A percentile compares a stretch with the other conserved stretches of the same genome.
These are phyloP conservation scores for Hydrotaea cyrtoneurina DNA, from an alignment of 2,888 invertebrate genomes.

Conservation along the genomic window DNA sequence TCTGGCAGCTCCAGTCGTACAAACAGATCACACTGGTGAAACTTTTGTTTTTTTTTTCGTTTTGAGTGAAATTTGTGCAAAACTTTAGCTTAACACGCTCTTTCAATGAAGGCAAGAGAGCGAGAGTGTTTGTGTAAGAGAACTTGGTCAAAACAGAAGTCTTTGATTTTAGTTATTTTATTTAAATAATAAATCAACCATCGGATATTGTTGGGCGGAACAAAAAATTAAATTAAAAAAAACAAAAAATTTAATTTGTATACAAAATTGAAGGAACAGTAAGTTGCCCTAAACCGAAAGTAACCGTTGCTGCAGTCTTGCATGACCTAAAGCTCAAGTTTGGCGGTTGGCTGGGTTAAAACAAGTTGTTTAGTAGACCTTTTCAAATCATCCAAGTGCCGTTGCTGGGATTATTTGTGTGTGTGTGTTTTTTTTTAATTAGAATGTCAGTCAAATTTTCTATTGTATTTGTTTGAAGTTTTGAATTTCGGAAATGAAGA, in stretches of 20 bases:
- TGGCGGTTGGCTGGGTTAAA: neutral
- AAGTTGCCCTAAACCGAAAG: neutral
- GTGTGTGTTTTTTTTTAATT: neutral
- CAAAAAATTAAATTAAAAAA: neutral
- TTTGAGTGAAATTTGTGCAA: too few relatives aligned
- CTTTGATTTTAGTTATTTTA: too few relatives aligned
- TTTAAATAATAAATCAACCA: too few relatives aligned
- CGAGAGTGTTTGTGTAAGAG: too few relatives aligned
- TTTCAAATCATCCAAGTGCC: neutral
- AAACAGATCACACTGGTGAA: too few relatives aligned
- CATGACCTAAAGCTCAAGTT: neutral
- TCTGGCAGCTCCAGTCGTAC: too few relatives aligned
- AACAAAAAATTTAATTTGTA: neutral
- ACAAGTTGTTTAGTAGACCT: neutral
- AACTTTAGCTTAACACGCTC: too few relatives aligned
- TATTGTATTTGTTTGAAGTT: neutral
- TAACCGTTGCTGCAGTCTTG: conserved; percentile 10
- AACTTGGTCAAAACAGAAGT: too few relatives aligned
- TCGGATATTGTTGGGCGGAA: neutral
- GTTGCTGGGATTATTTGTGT: neutral
- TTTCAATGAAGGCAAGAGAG: too few relatives aligned
- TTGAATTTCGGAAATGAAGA: neutral
- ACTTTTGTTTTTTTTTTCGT: too few relatives aligned
- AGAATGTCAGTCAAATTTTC: neutral
- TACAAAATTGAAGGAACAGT: conserved; percentile 6